Conservation (phyloP, 2,888 invertebrate genomes). For the Ametastegia equiseti region DNA sequence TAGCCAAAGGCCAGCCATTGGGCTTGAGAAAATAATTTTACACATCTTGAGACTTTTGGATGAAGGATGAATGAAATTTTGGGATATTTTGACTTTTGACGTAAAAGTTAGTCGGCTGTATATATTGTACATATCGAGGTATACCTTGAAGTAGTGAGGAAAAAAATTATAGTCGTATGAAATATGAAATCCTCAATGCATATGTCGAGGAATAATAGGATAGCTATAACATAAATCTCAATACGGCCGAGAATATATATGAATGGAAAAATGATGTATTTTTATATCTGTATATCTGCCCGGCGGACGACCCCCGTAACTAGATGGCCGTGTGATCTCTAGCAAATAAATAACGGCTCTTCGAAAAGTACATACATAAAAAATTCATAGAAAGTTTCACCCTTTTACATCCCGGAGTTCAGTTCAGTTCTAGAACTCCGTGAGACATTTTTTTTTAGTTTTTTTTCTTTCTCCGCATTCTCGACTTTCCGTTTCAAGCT, state of each 20-base stretch:
- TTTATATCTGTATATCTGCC: slow-evolving; percentile 2
- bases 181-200: neutral
- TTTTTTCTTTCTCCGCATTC: neutral
- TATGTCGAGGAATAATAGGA: neutral
- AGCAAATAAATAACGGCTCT: slow-evolving; percentile 6
- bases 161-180: neutral
- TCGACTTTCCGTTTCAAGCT: neutral
- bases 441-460: neutral
- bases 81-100: neutral
- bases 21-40: too few relatives aligned
- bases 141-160: too few relatives aligned
- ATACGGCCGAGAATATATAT: slow-evolving; percentile 13
- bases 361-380: slow-evolving; percentile 31
- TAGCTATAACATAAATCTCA: slow-evolving; percentile 19
- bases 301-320: slow-evolving; percentile 1
- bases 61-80: too few relatives aligned
- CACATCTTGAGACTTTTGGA: too few relatives aligned
- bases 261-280: slow-evolving; percentile 11
- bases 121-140: too few relatives aligned
- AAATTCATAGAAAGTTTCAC: slow-evolving; percentile 31
- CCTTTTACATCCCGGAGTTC: slow-evolving; percentile 1
- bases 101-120: too few relatives aligned
- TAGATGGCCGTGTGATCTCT: slow-evolving; percentile 9
- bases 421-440: neutral
- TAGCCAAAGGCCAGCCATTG: too few relatives aligned